Conservation (phyloP, 2,888 invertebrate species). For the Furcula furcula region DNA sequence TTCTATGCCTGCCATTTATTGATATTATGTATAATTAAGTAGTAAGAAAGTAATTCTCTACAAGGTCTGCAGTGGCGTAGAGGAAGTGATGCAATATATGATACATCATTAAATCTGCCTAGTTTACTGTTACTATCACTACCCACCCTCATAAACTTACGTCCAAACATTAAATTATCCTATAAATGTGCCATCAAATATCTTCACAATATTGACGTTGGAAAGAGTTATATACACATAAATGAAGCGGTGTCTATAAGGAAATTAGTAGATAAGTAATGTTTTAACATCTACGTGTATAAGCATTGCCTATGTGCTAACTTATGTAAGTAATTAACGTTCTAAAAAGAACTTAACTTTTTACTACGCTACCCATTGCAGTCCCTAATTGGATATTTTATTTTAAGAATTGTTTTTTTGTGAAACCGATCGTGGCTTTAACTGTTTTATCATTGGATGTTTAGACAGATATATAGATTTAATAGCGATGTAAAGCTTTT, state of each 20-base stretch:
- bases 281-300: slow-evolving; percentile 16
- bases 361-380: too few species aligned
- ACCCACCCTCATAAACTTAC: slow-evolving; percentile 31
- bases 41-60: slow-evolving; percentile 41
- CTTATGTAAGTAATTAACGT: too few species aligned
- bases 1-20: too few species aligned
- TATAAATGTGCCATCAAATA: slow-evolving; percentile 43
- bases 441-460: too few species aligned
- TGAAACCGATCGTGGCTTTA: too few species aligned
- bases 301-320: neutral
- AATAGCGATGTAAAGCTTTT: too few species aligned
- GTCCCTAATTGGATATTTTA: too few species aligned
- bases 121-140: slow-evolving; percentile 24
- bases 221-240: slow-evolving; percentile 32
- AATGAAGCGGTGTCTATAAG: slow-evolving; percentile 43
- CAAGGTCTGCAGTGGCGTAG: slow-evolving; percentile 31
- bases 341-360: too few species aligned
- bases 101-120: slow-evolving; percentile 31
- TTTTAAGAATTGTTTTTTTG: too few species aligned
- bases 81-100: slow-evolving; percentile 38
- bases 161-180: slow-evolving; percentile 35
- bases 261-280: slow-evolving; percentile 40
- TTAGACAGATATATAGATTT: too few species aligned
- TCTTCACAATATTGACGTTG: slow-evolving; percentile 33
- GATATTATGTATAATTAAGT: too few species aligned